Conservation (phyloP, 2,113 vertebrate genomes). For the Anolis carolinensis region DNA sequence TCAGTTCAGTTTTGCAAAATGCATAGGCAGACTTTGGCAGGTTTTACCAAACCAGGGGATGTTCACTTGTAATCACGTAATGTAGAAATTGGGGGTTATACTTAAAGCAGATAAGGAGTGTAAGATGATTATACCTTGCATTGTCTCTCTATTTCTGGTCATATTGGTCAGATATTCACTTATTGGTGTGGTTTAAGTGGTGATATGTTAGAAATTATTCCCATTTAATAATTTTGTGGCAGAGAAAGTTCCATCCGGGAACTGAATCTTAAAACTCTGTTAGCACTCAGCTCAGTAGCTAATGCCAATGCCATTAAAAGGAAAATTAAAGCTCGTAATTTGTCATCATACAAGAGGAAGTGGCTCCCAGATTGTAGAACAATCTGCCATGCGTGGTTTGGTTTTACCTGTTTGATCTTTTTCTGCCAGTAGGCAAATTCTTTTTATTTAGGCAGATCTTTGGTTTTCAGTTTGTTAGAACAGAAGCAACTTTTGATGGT, state of each 20-base stretch:
- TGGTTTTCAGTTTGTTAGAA: too few species aligned
- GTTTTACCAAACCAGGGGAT: not conserved
- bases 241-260: not conserved
- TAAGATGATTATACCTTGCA: not conserved
- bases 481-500: too few species aligned
- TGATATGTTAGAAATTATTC: not conserved
- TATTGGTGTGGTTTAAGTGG: not conserved
- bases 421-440: too few species aligned
- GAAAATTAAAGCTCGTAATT: too few species aligned
- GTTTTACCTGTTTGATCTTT: too few species aligned
- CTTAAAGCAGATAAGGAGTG: not conserved
- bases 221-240: not conserved
- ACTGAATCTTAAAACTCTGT: not conserved
- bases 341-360: too few species aligned
- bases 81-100: not conserved
- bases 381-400: too few species aligned
- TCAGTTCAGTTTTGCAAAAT: not conserved
- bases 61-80: not conserved
- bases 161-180: too few species aligned
- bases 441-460: too few species aligned
- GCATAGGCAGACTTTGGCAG: not conserved
- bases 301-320: too few species aligned
- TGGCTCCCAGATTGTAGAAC: too few species aligned
- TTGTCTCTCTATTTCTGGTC: not conserved
- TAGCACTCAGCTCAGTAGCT: not conserved